These are phyloP conservation scores for Sipunculus nudus DNA, from an alignment of 2,888 invertebrate genomes.

Conservation along the genomic window DNA sequence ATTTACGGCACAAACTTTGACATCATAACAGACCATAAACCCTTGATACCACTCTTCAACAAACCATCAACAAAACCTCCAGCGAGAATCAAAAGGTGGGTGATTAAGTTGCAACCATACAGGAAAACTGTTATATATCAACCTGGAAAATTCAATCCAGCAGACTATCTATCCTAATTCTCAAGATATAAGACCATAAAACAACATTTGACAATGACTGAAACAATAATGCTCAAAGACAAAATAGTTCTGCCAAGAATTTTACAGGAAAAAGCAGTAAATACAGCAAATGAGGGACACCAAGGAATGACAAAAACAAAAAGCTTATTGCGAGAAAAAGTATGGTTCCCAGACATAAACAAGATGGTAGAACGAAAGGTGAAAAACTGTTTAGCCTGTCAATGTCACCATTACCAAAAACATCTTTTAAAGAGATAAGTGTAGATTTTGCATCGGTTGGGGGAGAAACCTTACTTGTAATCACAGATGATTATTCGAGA, in stretches of 20 bases:
- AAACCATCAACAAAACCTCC: slow-evolving; percentile 9
- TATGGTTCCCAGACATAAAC: slow-evolving; percentile 37
- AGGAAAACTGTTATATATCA: neutral
- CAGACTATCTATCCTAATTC: slow-evolving; percentile 16
- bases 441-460: too few relatives aligned
- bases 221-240: too few relatives aligned
- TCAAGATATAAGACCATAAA: too few relatives aligned
- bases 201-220: too few relatives aligned
- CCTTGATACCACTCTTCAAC: slow-evolving; percentile 22
- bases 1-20: slow-evolving; percentile 18
- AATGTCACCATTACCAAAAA: slow-evolving; percentile 24
- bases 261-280: slow-evolving; percentile 26
- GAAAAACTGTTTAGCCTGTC: slow-evolving; percentile 17
- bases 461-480: slow-evolving; percentile 35
- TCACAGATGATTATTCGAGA: too few relatives aligned
- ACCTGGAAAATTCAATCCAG: slow-evolving; percentile 28
- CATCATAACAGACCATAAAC: slow-evolving; percentile 30
- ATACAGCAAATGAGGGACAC: slow-evolving; percentile 39
- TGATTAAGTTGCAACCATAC: slow-evolving; percentile 11
- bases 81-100: slow-evolving; percentile 22
- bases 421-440: slow-evolving; percentile 16
- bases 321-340: slow-evolving; percentile 35
- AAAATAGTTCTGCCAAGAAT: slow-evolving; percentile 24
- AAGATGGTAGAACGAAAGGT: slow-evolving; percentile 16
- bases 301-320: slow-evolving; percentile 37